Evolutionary conservation across 2,797 vertebrate genomes (phyloP).

Genomic region (Acridotheres tristis): DNA sequence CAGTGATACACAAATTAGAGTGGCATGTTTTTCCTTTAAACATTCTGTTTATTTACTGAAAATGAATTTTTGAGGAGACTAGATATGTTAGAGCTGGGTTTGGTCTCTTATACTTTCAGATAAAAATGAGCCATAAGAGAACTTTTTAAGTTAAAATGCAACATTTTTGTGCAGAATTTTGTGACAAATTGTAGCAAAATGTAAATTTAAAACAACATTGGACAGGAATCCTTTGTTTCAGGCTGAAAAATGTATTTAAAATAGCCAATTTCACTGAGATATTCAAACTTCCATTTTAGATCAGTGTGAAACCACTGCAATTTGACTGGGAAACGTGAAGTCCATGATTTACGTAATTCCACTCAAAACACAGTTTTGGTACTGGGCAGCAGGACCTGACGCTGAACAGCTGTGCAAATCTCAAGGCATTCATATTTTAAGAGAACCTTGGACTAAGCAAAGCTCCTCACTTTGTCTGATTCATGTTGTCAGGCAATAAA

Average conservation of each 20-base stretch:
- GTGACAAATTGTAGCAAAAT: not conserved
- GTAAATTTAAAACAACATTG: not conserved
- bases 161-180: not conserved
- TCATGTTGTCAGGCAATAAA: not conserved
- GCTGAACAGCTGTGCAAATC: not conserved
- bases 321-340: not conserved
- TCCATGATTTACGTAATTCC: not conserved
- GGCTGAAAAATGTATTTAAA: not conserved
- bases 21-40: not conserved
- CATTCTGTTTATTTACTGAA: not conserved
- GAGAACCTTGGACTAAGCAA: not conserved
- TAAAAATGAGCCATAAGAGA: not conserved
- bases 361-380: not conserved
- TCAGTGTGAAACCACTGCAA: not conserved
- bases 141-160: not conserved
- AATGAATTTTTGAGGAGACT: not conserved
- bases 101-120: not conserved
- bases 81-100: not conserved
- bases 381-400: not conserved
- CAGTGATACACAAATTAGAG: not conserved
- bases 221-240: not conserved
- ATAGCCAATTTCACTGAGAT: not conserved
- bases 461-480: not conserved
- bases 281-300: not conserved
- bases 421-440: not conserved